A percentile compares a stretch with the other conserved stretches of the same genome.
Evolutionary conservation across 2,113 vertebrate genomes (phyloP).

Genomic region (Leucopsar rothschildi): DNA sequence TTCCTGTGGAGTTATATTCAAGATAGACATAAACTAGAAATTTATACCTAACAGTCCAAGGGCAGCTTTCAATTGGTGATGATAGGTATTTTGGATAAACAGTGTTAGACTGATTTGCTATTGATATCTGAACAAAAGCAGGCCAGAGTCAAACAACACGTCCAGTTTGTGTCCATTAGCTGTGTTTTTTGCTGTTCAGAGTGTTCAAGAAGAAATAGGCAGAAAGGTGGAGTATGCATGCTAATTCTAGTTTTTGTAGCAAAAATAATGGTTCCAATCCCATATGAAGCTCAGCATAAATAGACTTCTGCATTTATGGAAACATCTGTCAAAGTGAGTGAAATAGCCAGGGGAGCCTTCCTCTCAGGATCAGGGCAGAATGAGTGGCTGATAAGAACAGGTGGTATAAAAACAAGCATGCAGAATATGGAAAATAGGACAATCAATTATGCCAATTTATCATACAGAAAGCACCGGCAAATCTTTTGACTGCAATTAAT

Average conservation of each 20-base stretch:
- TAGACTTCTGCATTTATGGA: not conserved
- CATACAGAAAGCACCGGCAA: not conserved
- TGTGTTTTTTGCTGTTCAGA: not conserved
- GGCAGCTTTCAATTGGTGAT: not conserved
- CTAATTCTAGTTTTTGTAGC: not conserved
- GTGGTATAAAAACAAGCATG: not conserved
- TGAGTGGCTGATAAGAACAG: not conserved
- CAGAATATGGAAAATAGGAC: not conserved
- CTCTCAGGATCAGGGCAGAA: not conserved
- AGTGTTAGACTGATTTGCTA: not conserved
- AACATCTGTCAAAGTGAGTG: not conserved
- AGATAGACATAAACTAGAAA: not conserved
- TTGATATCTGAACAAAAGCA: not conserved
- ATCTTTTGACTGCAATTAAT: slow-evolving; percentile 10
- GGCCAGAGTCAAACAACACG: not conserved
- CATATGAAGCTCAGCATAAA: not conserved
- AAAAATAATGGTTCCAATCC: not conserved
- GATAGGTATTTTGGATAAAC: not conserved
- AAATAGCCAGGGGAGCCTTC: not conserved
- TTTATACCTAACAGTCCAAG: not conserved
- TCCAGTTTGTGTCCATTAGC: not conserved
- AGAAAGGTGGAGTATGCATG: not conserved
- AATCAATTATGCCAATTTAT: slow-evolving; percentile 3
- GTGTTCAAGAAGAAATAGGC: not conserved
- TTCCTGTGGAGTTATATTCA: not conserved